phyloP scores from a whole-genome alignment of 2,797 vertebrate genomes.

The Molossus alvarezi region DNA sequence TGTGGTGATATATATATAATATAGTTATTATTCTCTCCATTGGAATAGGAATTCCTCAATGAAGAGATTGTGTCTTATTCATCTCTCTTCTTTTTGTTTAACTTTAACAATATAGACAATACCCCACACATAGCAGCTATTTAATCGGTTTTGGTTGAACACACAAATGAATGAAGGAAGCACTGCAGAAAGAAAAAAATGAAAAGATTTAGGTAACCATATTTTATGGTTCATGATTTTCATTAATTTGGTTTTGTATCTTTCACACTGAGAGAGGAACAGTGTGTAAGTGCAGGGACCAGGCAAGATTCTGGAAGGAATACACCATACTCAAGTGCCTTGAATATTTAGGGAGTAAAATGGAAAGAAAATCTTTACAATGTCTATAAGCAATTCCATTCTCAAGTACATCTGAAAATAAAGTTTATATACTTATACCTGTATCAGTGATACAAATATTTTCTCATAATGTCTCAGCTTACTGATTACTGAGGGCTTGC shows the following conservation, averaged over 20 bases:
- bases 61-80: not conserved
- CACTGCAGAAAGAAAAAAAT: not conserved
- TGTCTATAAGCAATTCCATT: not conserved
- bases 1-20: not conserved
- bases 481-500: not conserved
- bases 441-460: not conserved
- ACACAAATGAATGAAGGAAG: not conserved
- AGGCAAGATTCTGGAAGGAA: not conserved
- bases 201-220: not conserved
- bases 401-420: not conserved
- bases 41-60: slow-evolving; percentile 1
- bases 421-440: not conserved
- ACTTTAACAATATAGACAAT: not conserved
- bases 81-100: not conserved
- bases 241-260: not conserved
- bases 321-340: not conserved
- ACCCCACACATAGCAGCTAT: not conserved
- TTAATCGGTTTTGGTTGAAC: not conserved
- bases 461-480: not conserved
- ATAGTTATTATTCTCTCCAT: not conserved
- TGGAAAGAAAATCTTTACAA: not conserved
- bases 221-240: not conserved
- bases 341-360: not conserved
- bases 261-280: not conserved
- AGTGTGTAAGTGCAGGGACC: not conserved